phyloP scores from a whole-genome alignment of 2,113 vertebrate genomes.

The Laterallus jamaicensis region DNA sequence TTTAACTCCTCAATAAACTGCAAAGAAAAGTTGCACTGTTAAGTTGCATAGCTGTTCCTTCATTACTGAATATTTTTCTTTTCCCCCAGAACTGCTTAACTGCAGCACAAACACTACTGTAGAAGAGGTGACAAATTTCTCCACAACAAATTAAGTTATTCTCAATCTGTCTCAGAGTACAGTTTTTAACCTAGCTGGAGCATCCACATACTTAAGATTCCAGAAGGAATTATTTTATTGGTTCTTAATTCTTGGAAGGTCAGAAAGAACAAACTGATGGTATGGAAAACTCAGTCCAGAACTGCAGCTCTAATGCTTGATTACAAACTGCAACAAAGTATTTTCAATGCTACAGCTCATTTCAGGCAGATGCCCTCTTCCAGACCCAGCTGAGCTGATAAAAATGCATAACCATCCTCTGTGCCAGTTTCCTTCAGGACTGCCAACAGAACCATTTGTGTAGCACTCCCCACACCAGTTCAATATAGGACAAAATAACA shows the following conservation, averaged over 20 bases:
- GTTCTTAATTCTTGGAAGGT: neutral
- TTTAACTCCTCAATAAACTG: neutral
- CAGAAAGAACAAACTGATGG: neutral
- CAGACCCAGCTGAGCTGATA: conserved; percentile 59
- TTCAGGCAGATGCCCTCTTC: conserved; percentile 25
- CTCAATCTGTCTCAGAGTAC: neutral
- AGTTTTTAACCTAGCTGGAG: neutral
- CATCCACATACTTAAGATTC: neutral
- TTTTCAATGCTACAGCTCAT: conserved; percentile 14
- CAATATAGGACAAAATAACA: conserved; percentile 26
- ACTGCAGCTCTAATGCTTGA: neutral
- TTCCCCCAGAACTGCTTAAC: neutral
- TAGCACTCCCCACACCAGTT: conserved; percentile 4
- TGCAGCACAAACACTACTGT: neutral
- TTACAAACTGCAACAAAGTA: neutral
- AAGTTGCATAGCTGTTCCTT: neutral
- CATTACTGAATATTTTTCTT: neutral
- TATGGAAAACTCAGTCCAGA: neutral
- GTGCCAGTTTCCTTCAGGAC: conserved; percentile 54
- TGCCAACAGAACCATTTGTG: conserved; percentile 46
- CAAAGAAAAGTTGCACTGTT: neutral
- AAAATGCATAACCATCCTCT: conserved; percentile 64
- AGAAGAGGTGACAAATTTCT: neutral
- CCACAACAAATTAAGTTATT: neutral
- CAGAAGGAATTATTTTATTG: neutral